Evolutionary conservation across 2,113 vertebrate species (phyloP).

Genomic region (Bothrops jararaca): DNA sequence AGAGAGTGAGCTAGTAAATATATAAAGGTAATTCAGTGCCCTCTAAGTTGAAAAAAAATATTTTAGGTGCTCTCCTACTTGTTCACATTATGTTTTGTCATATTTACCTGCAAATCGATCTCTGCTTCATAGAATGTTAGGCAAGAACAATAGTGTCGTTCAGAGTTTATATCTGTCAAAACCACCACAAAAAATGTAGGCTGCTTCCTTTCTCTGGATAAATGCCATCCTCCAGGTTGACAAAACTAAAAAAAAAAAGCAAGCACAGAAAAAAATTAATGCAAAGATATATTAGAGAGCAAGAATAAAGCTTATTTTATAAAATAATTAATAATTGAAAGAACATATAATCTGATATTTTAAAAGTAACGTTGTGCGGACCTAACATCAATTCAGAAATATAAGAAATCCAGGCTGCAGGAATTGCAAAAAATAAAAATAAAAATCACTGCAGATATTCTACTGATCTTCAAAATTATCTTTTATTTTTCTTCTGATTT

Average conservation of each 20-base stretch:
- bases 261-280: slow-evolving; percentile 17
- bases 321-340: not conserved
- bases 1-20: not conserved
- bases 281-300: not conserved
- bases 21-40: not conserved
- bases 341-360: not conserved
- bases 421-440: not conserved
- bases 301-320: not conserved
- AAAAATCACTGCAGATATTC: not conserved
- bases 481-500: not conserved
- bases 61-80: not conserved
- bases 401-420: not conserved
- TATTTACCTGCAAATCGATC: slow-evolving; percentile 90
- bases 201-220: slow-evolving; percentile 86
- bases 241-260: slow-evolving; percentile 81
- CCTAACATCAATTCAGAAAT: not conserved
- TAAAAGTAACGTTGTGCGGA: not conserved
- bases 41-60: not conserved
- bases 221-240: slow-evolving; percentile 93
- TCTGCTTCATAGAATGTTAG: slow-evolving; percentile 96
- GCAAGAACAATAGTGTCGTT: slow-evolving; percentile 96
- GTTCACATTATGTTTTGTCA: not conserved
- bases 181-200: slow-evolving; percentile 96
- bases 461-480: not conserved
- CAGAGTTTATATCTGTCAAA: slow-evolving; percentile 95